phyloP scores from a whole-genome alignment of 2,113 vertebrate genomes.

The Corythornis cristatus region DNA sequence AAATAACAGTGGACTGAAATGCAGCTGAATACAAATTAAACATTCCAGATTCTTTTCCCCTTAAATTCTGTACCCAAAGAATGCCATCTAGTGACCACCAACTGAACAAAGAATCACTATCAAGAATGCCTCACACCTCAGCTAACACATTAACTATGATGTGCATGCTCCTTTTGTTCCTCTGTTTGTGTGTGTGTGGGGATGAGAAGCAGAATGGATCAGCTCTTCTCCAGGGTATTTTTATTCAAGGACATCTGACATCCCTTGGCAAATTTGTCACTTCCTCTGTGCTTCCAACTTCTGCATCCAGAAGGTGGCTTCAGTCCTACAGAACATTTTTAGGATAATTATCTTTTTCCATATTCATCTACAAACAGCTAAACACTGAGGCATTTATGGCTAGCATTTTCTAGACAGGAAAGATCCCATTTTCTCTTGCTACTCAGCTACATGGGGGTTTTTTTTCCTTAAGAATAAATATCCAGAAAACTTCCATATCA shows the following conservation, averaged over 20 bases:
- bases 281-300: neutral
- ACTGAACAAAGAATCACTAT: neutral
- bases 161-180: neutral
- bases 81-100: slow-evolving; percentile 68
- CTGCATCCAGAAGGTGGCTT: neutral
- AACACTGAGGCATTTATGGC: neutral
- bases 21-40: neutral
- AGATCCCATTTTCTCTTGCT: neutral
- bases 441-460: neutral
- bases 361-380: neutral
- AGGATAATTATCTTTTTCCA: neutral
- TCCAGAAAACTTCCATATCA: neutral
- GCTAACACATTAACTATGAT: accelerated
- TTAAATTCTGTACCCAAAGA: slow-evolving; percentile 53
- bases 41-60: neutral
- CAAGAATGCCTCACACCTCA: neutral
- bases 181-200: accelerated
- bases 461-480: neutral
- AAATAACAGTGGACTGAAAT: neutral
- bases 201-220: neutral
- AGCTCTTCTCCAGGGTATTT: neutral
- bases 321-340: neutral
- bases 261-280: neutral
- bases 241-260: neutral
- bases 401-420: neutral